phyloP scores from a whole-genome alignment of 2,113 vertebrate species.

The Strigops habroptila region DNA sequence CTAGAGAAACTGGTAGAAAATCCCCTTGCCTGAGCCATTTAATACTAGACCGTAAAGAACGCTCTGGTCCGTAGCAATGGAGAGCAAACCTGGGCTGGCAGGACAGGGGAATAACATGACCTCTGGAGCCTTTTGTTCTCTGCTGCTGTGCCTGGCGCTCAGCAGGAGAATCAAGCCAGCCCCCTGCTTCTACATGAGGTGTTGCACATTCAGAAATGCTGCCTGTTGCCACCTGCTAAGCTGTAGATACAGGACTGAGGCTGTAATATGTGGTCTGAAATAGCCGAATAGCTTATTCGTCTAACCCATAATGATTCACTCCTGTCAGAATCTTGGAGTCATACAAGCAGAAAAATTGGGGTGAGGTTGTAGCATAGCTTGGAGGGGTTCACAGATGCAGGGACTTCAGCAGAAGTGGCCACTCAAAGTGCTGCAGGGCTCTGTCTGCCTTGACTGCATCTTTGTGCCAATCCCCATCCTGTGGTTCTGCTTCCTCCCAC shows the following conservation, averaged over 20 bases:
- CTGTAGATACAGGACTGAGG: background rate
- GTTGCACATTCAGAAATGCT: background rate
- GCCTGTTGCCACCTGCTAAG: background rate
- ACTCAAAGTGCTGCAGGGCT: background rate
- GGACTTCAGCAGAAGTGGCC: background rate
- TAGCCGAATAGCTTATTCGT: background rate
- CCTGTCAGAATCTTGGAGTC: background rate
- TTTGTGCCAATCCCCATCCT: background rate
- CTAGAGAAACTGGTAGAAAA: background rate
- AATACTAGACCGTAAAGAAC: background rate
- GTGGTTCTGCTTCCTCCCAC: background rate
- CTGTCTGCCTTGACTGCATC: background rate
- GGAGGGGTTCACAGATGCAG: background rate
- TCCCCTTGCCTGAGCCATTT: background rate
- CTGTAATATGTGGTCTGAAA: background rate
- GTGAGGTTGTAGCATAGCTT: background rate
- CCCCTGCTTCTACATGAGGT: background rate
- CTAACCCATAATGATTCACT: background rate
- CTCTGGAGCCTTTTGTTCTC: background rate
- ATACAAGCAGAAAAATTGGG: background rate
- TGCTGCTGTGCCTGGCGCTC: background rate
- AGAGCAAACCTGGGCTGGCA: background rate
- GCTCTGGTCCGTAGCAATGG: background rate
- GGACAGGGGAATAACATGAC: background rate
- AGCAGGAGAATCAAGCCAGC: background rate